These are phyloP conservation scores for Chrysomela aeneicollis DNA, from an alignment of 2,888 invertebrate genomes.

Conservation along the genomic window DNA sequence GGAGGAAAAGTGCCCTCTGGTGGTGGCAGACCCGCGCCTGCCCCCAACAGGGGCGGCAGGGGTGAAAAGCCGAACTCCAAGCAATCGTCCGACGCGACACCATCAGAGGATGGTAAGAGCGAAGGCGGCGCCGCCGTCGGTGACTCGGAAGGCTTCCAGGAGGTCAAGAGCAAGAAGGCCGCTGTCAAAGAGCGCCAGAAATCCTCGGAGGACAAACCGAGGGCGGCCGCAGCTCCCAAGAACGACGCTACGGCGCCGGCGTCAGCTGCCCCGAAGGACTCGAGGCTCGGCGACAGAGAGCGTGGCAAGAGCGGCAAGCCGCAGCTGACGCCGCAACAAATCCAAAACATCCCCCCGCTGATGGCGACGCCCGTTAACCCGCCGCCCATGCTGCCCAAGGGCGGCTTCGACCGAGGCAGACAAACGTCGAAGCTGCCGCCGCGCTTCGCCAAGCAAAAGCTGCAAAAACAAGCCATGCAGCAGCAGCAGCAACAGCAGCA, in stretches of 20 bases:
- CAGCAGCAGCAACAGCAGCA: slow-evolving; percentile 54
- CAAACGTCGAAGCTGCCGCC: slow-evolving; percentile 64
- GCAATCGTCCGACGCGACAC: no score
- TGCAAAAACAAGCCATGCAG: slow-evolving; percentile 62
- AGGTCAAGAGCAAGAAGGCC: slow-evolving; percentile 82
- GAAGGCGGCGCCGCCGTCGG: slow-evolving; percentile 59
- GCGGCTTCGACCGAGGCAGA: slow-evolving; percentile 58
- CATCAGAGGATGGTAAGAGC: slow-evolving; percentile 50
- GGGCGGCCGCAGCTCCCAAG: slow-evolving; percentile 40
- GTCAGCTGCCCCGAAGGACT: slow-evolving; percentile 45
- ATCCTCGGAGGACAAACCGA: slow-evolving; percentile 55
- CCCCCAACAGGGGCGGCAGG: slow-evolving; percentile 48
- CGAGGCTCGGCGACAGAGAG: no score
- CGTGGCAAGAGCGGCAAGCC: slow-evolving; percentile 8
- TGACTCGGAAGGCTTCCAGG: slow-evolving; percentile 80
- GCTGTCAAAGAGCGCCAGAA: slow-evolving; percentile 70
- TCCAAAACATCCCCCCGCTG: slow-evolving; percentile 63
- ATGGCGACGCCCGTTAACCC: slow-evolving; percentile 64
- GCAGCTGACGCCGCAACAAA: slow-evolving; percentile 56
- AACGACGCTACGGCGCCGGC: no score
- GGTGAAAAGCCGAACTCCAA: slow-evolving; percentile 21
- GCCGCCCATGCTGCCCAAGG: slow-evolving; percentile 58
- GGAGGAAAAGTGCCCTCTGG: slow-evolving; percentile 25
- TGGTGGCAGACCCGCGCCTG: slow-evolving; percentile 43
- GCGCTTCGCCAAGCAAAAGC: slow-evolving; percentile 76